A percentile compares a stretch with the other conserved stretches of the same genome.
These are phyloP conservation scores for Lota lota DNA, from an alignment of 2,113 vertebrate genomes.

Conservation along the genomic window DNA sequence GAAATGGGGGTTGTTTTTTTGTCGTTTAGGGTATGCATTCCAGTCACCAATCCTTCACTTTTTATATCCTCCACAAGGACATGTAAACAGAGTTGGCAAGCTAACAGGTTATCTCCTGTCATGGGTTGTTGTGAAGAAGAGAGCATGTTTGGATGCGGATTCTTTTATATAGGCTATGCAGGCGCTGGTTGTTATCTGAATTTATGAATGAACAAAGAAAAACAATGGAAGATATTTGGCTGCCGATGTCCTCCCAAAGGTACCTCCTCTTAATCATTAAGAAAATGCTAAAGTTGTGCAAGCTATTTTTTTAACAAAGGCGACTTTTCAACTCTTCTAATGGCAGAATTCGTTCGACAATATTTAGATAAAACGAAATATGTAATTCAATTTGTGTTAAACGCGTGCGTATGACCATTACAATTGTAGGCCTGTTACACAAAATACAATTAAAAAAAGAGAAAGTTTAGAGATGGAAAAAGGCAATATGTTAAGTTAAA, in stretches of 20 bases:
- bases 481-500: too few species aligned
- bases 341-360: conserved; percentile 54
- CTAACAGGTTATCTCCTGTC: not conserved
- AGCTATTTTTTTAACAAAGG: not conserved
- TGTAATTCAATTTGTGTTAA: not conserved
- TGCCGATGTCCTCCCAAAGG: too few species aligned
- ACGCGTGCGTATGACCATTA: not conserved
- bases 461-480: too few species aligned
- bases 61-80: conserved; percentile 20
- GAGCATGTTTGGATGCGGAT: not conserved
- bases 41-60: conserved; percentile 48
- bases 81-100: conserved; percentile 34
- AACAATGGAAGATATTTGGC: too few species aligned
- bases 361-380: conserved; percentile 62
- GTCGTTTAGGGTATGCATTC: conserved; percentile 66
- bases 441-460: not conserved
- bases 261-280: too few species aligned
- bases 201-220: too few species aligned
- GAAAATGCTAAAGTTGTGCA: too few species aligned
- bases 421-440: not conserved
- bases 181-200: too few species aligned
- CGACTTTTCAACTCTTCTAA: not conserved
- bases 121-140: not conserved
- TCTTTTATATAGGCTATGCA: not conserved
- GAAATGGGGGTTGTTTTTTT: conserved; percentile 46